phyloP scores from a whole-genome alignment of 2,113 vertebrate species.

The Melanotaenia duboulayi region DNA sequence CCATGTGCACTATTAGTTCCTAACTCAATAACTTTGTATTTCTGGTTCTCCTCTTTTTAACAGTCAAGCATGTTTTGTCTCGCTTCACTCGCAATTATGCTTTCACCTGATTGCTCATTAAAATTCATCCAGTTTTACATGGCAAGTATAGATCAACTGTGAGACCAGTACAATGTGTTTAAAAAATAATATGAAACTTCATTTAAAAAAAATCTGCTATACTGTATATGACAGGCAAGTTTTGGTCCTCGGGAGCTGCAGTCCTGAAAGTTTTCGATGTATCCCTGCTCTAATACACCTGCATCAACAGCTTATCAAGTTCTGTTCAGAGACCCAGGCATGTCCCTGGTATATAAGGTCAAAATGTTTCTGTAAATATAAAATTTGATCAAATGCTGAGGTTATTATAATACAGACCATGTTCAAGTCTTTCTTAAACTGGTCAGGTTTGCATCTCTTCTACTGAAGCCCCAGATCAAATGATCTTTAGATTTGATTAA shows the following conservation, averaged over 20 bases:
- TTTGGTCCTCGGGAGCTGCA: no score
- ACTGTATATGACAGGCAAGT: no score
- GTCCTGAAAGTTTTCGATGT: no score
- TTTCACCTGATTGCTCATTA: not conserved
- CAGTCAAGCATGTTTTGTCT: not conserved
- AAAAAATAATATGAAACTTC: not conserved
- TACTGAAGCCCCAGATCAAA: not conserved
- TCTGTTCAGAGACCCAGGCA: no score
- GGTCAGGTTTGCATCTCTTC: not conserved
- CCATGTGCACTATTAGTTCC: not conserved
- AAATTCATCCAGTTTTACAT: not conserved
- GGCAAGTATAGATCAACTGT: not conserved
- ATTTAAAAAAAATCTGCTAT: no score
- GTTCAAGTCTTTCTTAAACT: not conserved
- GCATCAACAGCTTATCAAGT: no score
- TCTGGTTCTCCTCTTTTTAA: not conserved
- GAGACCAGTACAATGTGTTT: not conserved
- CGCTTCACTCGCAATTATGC: not conserved
- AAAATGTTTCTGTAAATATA: not conserved
- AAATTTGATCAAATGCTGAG: not conserved
- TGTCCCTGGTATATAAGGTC: no score
- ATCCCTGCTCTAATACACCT: no score
- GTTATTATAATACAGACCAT: not conserved
- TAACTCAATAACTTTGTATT: not conserved
- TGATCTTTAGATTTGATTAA: slow-evolving; percentile 2